Conservation (phyloP, 1,140 invertebrate species). For the Zaprionus taronus region DNA sequence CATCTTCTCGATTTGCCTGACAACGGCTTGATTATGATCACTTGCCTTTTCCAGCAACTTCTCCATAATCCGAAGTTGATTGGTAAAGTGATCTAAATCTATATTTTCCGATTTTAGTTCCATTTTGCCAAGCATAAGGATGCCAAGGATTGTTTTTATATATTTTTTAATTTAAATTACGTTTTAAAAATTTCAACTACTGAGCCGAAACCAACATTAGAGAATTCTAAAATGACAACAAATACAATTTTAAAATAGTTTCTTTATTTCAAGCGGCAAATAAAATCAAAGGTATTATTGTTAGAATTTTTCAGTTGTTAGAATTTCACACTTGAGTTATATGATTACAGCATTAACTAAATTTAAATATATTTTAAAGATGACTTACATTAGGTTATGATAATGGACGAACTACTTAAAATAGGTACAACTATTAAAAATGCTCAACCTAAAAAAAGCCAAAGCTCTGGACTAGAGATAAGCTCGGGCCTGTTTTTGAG, state of each 20-base stretch:
- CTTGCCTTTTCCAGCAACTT: slow-evolving; percentile 32
- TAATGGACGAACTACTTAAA: not conserved
- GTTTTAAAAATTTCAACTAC: not conserved
- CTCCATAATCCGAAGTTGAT: slow-evolving; percentile 32
- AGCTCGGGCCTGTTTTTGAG: too few species aligned
- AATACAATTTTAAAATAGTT: not conserved
- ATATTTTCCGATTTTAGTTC: not conserved
- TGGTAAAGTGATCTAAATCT: slow-evolving; percentile 9
- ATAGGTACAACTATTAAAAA: slow-evolving; percentile 13
- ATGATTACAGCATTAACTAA: not conserved
- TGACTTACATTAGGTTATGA: not conserved
- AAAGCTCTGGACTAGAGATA: too few species aligned
- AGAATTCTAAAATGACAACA: slow-evolving; percentile 2
- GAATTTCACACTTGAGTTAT: not conserved
- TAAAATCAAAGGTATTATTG: not conserved
- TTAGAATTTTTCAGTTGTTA: not conserved
- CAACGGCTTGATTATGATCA: slow-evolving; percentile 30
- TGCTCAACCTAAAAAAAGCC: too few species aligned
- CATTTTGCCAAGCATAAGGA: not conserved
- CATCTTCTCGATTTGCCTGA: slow-evolving; percentile 15
- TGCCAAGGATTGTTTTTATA: too few species aligned
- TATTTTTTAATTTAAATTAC: not conserved
- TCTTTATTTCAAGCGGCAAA: not conserved
- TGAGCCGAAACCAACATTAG: not conserved
- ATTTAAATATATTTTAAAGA: not conserved